These are phyloP conservation scores for Mactra quadrangularis DNA, from an alignment of 1,140 invertebrate genomes.

Conservation along the genomic window DNA sequence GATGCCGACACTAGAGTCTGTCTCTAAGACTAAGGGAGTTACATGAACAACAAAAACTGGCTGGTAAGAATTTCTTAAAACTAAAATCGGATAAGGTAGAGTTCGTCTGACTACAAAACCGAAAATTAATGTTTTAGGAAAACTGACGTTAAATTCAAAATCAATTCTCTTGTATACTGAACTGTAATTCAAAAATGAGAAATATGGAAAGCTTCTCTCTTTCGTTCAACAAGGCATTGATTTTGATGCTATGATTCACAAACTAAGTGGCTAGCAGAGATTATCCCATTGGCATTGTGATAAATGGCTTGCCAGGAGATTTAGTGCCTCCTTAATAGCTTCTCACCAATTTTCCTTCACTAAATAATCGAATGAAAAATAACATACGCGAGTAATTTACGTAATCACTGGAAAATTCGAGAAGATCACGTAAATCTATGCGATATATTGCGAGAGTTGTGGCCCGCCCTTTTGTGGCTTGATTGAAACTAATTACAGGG, in stretches of 20 bases:
- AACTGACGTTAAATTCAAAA: too few species aligned
- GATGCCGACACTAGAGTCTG: too few species aligned
- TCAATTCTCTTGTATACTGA: too few species aligned
- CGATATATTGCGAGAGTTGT: conserved; percentile 15
- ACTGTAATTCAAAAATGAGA: too few species aligned
- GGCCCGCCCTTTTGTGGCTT: neutral
- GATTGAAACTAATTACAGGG: conserved; percentile 29
- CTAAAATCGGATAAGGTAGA: too few species aligned
- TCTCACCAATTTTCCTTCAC: conserved; percentile 34
- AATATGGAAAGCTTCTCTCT: too few species aligned
- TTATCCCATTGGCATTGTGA: conserved; percentile 52
- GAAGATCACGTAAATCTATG: conserved; percentile 6
- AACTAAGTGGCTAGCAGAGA: conserved; percentile 15
- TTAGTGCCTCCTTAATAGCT: conserved; percentile 19
- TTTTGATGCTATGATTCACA: conserved; percentile 21
- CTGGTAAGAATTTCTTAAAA: too few species aligned
- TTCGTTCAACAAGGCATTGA: conserved; percentile 17
- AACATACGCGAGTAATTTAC: conserved; percentile 46
- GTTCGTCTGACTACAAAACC: too few species aligned
- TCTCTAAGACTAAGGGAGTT: too few species aligned
- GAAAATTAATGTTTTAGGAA: too few species aligned
- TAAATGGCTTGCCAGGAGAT: conserved; percentile 29
- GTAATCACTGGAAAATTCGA: conserved; percentile 48
- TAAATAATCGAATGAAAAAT: conserved; percentile 47
- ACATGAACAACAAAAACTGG: too few species aligned